Percentiles rank a stretch among this genome's conserved stretches.
These are phyloP conservation scores for Heliothis peltigera DNA, from an alignment of 2,888 invertebrate species.

Conservation along the genomic window DNA sequence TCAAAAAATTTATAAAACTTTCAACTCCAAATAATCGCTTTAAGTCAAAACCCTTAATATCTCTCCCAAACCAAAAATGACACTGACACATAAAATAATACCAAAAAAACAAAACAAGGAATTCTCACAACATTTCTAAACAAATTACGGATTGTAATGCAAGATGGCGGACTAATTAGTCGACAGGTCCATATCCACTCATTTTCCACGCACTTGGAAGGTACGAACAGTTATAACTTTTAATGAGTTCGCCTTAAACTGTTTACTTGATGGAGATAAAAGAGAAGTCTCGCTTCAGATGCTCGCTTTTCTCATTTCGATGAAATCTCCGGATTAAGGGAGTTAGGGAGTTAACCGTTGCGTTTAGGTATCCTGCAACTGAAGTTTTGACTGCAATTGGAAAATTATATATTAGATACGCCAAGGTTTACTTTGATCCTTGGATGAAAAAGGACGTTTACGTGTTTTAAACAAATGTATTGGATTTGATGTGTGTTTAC, in stretches of 20 bases:
- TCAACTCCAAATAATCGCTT: slow-evolving; percentile 17
- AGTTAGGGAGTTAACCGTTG: slow-evolving; percentile 15
- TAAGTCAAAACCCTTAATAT: slow-evolving; percentile 4
- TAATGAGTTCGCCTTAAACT: slow-evolving; percentile 74
- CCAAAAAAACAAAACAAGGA: slow-evolving; percentile 1
- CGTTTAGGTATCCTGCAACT: slow-evolving; percentile 34
- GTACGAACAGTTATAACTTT: slow-evolving; percentile 75
- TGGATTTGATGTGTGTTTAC: no score
- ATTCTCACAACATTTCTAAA: not conserved
- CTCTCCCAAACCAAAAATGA: not conserved
- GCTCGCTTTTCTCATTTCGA: slow-evolving; percentile 45
- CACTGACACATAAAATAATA: not conserved
- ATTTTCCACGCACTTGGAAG: slow-evolving; percentile 60
- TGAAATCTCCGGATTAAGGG: slow-evolving; percentile 33
- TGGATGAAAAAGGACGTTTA: no score
- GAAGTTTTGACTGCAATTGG: slow-evolving; percentile 12
- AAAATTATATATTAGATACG: not conserved
- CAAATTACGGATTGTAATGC: slow-evolving; percentile 27
- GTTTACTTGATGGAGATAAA: slow-evolving; percentile 68
- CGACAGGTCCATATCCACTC: slow-evolving; percentile 51
- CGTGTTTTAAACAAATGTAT: no score
- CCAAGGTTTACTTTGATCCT: no score
- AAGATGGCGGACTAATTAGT: slow-evolving; percentile 49
- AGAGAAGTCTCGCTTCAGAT: slow-evolving; percentile 28
- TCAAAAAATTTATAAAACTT: slow-evolving; percentile 11